Evolutionary conservation across 2,113 vertebrate species (phyloP).

Genomic region (Pedionomus torquatus): DNA sequence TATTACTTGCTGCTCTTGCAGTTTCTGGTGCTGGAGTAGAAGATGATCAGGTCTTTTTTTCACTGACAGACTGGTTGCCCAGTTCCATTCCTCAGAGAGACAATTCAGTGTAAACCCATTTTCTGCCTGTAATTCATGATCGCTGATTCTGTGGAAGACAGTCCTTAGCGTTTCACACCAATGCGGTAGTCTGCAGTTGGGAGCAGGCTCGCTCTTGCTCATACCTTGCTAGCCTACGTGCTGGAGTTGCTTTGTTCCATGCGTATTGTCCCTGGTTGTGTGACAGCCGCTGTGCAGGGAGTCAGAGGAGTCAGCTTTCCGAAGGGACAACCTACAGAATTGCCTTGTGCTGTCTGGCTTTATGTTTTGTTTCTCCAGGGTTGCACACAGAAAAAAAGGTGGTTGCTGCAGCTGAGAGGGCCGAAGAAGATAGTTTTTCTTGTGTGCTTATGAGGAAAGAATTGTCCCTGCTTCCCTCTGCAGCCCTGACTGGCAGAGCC

Average conservation of each 20-base stretch:
- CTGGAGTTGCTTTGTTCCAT: not conserved
- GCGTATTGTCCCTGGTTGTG: not conserved
- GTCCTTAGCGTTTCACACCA: not conserved
- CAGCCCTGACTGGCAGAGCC: not conserved
- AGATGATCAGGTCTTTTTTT: not conserved
- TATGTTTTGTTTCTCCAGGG: not conserved
- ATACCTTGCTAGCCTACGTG: not conserved
- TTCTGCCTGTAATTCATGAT: not conserved
- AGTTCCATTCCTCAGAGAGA: not conserved
- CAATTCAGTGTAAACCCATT: not conserved
- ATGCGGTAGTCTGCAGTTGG: not conserved
- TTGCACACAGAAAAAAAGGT: not conserved
- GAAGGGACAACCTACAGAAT: not conserved
- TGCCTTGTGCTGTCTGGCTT: not conserved
- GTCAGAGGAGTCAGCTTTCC: not conserved
- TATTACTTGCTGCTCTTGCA: not conserved
- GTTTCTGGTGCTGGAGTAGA: not conserved
- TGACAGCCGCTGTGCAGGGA: accelerated
- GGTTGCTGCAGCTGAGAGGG: not conserved
- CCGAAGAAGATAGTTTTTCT: not conserved
- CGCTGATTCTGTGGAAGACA: not conserved
- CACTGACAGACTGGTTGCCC: not conserved
- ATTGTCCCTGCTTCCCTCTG: not conserved
- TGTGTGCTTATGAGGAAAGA: not conserved
- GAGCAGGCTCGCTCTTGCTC: not conserved